Conservation (phyloP, 2,113 vertebrate genomes). For the Hemichromis elongatus region DNA sequence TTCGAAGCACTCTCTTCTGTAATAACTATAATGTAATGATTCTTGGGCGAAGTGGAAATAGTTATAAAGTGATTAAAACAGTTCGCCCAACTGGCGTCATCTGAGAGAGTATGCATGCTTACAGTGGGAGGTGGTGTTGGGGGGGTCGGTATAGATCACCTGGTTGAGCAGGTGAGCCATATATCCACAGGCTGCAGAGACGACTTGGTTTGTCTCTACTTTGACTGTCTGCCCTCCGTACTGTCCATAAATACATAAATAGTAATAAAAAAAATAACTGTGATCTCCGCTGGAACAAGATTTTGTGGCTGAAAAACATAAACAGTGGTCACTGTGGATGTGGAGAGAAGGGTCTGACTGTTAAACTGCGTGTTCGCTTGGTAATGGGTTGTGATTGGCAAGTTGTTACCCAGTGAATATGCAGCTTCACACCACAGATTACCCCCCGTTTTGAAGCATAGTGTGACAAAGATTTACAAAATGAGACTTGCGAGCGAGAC, state of each 20-base stretch:
- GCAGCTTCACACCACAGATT: neutral
- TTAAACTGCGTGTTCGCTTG: neutral
- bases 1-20: too few relatives aligned
- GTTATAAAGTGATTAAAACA: neutral
- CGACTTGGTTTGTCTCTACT: neutral
- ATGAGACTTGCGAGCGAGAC: neutral
- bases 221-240: neutral
- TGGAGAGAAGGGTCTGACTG: neutral
- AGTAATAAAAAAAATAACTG: neutral
- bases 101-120: neutral
- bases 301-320: neutral
- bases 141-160: neutral
- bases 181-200: neutral
- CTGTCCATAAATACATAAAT: neutral
- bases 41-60: neutral
- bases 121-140: neutral
- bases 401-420: neutral
- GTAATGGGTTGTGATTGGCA: neutral
- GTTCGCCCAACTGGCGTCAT: too few relatives aligned
- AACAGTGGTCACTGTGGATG: neutral
- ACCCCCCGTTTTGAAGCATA: neutral
- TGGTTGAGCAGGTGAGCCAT: neutral
- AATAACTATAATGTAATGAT: too few relatives aligned
- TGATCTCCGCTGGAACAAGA: accelerated
- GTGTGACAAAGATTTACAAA: neutral